Conservation (phyloP, 2,797 vertebrate species). For the Yasuhikotakia modesta region DNA sequence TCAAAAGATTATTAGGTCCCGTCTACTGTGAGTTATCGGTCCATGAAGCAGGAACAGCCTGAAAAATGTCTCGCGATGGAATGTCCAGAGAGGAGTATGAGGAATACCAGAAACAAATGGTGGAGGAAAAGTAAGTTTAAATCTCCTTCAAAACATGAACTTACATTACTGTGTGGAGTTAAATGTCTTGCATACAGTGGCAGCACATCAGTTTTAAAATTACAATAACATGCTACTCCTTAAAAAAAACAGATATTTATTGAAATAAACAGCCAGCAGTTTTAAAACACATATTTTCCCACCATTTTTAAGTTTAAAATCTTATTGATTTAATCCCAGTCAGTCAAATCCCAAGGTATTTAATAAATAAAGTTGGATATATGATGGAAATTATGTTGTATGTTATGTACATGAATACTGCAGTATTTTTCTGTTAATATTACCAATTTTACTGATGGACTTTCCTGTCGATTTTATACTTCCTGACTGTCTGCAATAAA, state of each 20-base stretch:
- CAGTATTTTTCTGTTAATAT: background rate
- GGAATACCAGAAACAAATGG: constrained; percentile 93
- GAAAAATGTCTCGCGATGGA: constrained; percentile 82
- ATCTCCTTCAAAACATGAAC: background rate
- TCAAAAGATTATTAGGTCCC: background rate
- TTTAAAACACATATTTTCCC: background rate
- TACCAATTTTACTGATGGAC: background rate
- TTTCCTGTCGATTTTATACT: background rate
- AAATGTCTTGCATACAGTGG: background rate
- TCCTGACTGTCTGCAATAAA: constrained; percentile 34
- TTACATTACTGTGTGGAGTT: background rate
- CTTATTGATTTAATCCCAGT: background rate
- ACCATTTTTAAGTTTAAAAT: background rate
- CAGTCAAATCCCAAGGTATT: background rate
- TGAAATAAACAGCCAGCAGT: background rate
- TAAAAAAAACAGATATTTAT: too few relatives aligned
- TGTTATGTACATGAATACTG: background rate
- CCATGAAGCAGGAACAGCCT: constrained; percentile 84
- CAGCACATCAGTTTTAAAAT: background rate
- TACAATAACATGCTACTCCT: too few relatives aligned
- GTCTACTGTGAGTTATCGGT: constrained; percentile 79
- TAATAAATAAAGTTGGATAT: background rate
- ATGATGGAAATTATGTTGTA: background rate
- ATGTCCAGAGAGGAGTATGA: constrained; percentile 97
- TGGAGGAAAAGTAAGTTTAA: constrained; percentile 95